Conservation (phyloP, 2,113 vertebrate genomes). For the Sarotherodon lohbergeri region DNA sequence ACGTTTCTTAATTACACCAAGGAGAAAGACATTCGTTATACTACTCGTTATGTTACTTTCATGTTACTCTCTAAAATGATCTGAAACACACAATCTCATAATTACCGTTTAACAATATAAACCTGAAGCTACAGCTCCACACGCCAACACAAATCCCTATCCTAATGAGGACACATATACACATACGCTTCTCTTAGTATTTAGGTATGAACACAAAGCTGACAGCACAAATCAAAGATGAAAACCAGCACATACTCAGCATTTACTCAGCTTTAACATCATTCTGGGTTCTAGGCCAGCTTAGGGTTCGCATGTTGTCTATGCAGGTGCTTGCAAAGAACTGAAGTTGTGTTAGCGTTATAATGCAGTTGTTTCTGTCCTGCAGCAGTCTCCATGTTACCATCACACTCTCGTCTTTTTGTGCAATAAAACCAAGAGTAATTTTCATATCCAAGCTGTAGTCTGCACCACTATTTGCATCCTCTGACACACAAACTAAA, state of each 20-base stretch:
- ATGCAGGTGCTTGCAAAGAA: neutral
- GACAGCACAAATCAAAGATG: neutral
- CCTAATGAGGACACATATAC: no score
- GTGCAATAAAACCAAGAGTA: neutral
- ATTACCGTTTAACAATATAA: no score
- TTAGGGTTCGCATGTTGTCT: accelerated
- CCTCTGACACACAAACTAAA: neutral
- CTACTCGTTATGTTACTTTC: neutral
- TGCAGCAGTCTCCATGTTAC: neutral
- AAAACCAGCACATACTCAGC: neutral
- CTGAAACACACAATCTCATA: accelerated
- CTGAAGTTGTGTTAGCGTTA: neutral
- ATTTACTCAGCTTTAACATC: neutral
- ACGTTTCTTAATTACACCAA: neutral
- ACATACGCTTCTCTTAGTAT: no score
- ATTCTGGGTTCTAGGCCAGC: neutral
- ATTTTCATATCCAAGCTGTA: neutral
- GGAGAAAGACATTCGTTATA: neutral
- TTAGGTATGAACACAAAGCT: no score
- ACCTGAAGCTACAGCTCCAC: no score
- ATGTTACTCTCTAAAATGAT: neutral
- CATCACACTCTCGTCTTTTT: neutral
- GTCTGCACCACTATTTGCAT: neutral
- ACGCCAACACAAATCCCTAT: no score
- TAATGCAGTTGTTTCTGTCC: neutral